These are phyloP conservation scores for Cantharis rufa DNA, from an alignment of 2,888 invertebrate species.

Conservation along the genomic window DNA sequence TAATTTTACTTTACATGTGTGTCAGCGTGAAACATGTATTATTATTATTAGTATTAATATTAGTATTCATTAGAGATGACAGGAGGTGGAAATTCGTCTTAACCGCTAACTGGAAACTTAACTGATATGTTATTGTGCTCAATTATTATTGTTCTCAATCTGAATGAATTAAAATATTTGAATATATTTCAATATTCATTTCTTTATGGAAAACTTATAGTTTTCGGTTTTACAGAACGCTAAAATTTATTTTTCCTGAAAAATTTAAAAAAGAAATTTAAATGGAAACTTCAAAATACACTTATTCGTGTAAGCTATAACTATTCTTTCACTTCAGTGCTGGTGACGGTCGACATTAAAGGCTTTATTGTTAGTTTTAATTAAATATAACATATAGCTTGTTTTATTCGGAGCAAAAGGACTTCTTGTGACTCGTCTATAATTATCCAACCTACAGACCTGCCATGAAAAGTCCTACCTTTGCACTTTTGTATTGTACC, in stretches of 20 bases:
- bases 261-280: neutral
- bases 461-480: no score
- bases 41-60: conserved; percentile 3
- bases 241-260: neutral
- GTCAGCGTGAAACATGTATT: neutral
- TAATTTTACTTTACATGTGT: conserved; percentile 3
- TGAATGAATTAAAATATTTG: neutral
- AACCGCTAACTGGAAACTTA: neutral
- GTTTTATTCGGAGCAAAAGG: no score
- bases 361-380: no score
- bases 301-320: no score
- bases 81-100: neutral
- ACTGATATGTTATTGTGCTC: neutral
- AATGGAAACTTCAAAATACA: no score
- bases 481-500: no score
- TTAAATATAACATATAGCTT: no score
- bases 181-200: neutral
- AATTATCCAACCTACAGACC: no score
- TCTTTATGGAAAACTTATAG: neutral
- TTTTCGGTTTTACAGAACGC: neutral
- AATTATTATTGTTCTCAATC: neutral
- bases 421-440: no score
- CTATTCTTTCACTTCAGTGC: no score
- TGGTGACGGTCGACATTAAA: no score
- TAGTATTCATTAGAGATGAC: conserved; percentile 1